Base-by-base conservation (phyloP, 2,888 invertebrate genomes). In the Pyrrhosoma nymphula region DNA sequence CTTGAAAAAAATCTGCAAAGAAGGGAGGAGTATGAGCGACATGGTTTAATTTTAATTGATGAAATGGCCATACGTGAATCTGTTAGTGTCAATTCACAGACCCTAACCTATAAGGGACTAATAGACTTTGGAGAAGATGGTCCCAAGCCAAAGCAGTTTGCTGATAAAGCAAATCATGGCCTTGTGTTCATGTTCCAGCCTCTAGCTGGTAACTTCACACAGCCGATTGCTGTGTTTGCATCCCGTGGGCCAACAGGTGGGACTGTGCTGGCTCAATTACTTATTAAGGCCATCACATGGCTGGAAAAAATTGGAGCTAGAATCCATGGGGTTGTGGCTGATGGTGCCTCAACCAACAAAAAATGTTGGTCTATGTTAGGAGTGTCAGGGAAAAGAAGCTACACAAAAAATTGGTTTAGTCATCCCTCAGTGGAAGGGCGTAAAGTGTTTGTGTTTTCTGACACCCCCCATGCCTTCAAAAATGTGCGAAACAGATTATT, bases 151-250 rank as follows among this genome's bases (percentile, higher is more conserved):
- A 88, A 88, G 12, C 10, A 30, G 16, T 88, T 88, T 88, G 30
- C 88, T 88, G 88, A 88, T 39, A 88, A 88, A 88, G 88, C 88
- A 88, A 39, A 88, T 39, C 88, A 88, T 35, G 88, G 88, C 35
- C 39, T 88, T 30, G 88, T 88, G 88, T 88, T 88, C 18, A 88
- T 88, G 88, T 88, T 88, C 39, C 88, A 88, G 88, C 88, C 88
- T 88, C 88, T 88, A 35, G 88, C 88, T 88, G 88, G 39, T 4
- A 88, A 39, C 35, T 88, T 35, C 30, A 88, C 88, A 16, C 39
- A 39, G 88, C 35, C 88, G 14, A 39, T 88, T 35, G 88, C 35
- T 20, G 88, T 88, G 35, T 88, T 88, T 30, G 88, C 88, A 35
- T 88, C 88, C 18, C 88, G 88, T 35, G 88, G 30, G n/a, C n/a